Conservation (phyloP, 2,888 invertebrate genomes). For the Morpho achilles region DNA sequence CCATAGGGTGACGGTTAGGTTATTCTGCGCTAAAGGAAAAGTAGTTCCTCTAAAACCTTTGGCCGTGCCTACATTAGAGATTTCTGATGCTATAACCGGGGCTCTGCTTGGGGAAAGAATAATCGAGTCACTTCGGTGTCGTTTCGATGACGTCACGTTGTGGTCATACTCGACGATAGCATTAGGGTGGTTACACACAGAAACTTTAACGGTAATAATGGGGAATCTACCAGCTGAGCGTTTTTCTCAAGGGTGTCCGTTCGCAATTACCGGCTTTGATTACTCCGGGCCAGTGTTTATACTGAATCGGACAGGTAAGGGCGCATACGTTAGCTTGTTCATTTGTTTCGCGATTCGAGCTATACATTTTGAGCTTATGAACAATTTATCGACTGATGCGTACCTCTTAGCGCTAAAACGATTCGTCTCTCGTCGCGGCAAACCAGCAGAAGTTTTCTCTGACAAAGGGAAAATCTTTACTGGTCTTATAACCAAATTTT, state of each 20-base stretch:
- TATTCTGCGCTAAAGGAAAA: slow-evolving; percentile 17
- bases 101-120: slow-evolving; percentile 16
- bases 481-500: no score
- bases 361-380: no score
- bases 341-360: no score
- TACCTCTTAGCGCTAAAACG: slow-evolving; percentile 5
- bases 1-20: slow-evolving; percentile 4
- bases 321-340: no score
- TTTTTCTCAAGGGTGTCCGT: slow-evolving; percentile 5
- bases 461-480: slow-evolving; percentile 5
- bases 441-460: neutral
- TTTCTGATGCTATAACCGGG: slow-evolving; percentile 5
- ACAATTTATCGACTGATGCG: no score
- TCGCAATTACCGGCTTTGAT: neutral
- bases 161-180: no score
- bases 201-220: no score
- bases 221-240: slow-evolving; percentile 22
- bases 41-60: slow-evolving; percentile 18
- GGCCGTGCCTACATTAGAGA: neutral
- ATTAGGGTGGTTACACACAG: no score
- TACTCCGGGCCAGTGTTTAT: no score
- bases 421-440: slow-evolving; percentile 7
- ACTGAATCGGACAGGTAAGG: no score
- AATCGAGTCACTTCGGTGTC: slow-evolving; percentile 11
- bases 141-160: no score